Evolutionary conservation across 2,888 invertebrate species (phyloP), one percentile per base, ranked within the genome.

Genomic region (Eucriotettix oculatus): DNA sequence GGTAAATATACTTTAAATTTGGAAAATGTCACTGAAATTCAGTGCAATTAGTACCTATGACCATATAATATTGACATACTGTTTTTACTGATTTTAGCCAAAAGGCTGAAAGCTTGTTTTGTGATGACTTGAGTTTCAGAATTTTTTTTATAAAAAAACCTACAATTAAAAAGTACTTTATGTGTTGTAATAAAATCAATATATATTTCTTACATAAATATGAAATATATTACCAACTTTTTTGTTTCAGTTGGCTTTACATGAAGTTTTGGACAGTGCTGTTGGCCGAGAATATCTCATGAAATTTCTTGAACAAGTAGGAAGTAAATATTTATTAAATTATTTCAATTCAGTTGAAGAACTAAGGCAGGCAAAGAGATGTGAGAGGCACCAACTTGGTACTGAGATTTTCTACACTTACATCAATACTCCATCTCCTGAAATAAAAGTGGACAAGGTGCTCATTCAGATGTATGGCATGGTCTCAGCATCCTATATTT

Each of bases 351-450:
- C 89, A 0, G 90, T 91, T 0, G 91, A 93, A 69, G 90, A 91
- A 72, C 74, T 94, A 63, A 80, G 87, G 64, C 79, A 81, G 60
- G 82, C 88, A n/a, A 83, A 85, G 56, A 79, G 87, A 66, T 83
- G 83, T 62, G 82, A 82, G 65, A 87, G 87, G 82, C 91, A 93
- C 73, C 89, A 92, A 68, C 75, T 91, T 42, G 94, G 89, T 11
- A 88, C 90, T n/a, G 92, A 93, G 73, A 89, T 93, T 68, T 93
- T 90, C 74, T 91, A 92, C 70, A 90, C 89, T 7, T 92, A 88
- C 68, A 87, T 94, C 63, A 79, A 87, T 65, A 87, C 86, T 57
- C 86, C 87, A 1, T 85, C 85, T 62, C 86, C 87, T 0, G 87
- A 86, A 70, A 85, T 91, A 62, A 87, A 87, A 76, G 85, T 90